phyloP scores from a whole-genome alignment of 1,140 invertebrate species.

The Luehdorfia chinensis region DNA sequence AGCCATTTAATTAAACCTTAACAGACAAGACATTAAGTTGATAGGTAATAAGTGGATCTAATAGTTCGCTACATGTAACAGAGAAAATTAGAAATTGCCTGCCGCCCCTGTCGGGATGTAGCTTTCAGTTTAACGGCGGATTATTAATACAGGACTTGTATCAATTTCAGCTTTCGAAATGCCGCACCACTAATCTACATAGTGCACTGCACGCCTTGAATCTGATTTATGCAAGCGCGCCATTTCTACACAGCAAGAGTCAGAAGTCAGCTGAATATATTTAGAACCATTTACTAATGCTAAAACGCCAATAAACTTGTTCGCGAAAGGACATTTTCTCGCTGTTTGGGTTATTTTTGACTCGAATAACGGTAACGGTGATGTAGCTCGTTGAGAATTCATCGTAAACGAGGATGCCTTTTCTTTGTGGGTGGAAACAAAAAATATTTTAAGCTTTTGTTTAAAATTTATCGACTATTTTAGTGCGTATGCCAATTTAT shows the following conservation, averaged over 20 bases:
- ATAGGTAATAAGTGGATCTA: slow-evolving; percentile 31
- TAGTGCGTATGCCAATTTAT: not conserved
- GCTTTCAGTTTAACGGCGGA: slow-evolving; percentile 53
- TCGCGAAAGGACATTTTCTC: slow-evolving; percentile 35
- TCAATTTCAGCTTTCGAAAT: slow-evolving; percentile 46
- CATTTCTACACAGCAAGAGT: slow-evolving; percentile 57
- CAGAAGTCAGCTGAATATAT: slow-evolving; percentile 29
- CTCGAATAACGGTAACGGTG: slow-evolving; percentile 49
- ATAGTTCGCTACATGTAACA: slow-evolving; percentile 28
- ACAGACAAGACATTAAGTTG: slow-evolving; percentile 34
- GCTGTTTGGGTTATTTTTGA: slow-evolving; percentile 30
- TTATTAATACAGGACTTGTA: slow-evolving; percentile 48
- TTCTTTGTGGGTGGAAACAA: slow-evolving; percentile 37
- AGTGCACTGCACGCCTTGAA: slow-evolving; percentile 30
- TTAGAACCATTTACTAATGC: slow-evolving; percentile 31
- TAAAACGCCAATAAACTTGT: slow-evolving; percentile 25
- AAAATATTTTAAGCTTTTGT: slow-evolving; percentile 4
- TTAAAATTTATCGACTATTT: too few species aligned
- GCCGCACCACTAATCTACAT: slow-evolving; percentile 38
- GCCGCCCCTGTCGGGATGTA: slow-evolving; percentile 40
- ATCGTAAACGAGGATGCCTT: slow-evolving; percentile 22
- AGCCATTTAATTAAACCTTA: slow-evolving; percentile 21
- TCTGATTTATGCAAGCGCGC: slow-evolving; percentile 55
- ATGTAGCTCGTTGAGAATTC: slow-evolving; percentile 46
- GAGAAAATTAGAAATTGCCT: slow-evolving; percentile 58